phyloP scores from a whole-genome alignment of 2,113 vertebrate genomes.

The Takifugu flavidus region DNA sequence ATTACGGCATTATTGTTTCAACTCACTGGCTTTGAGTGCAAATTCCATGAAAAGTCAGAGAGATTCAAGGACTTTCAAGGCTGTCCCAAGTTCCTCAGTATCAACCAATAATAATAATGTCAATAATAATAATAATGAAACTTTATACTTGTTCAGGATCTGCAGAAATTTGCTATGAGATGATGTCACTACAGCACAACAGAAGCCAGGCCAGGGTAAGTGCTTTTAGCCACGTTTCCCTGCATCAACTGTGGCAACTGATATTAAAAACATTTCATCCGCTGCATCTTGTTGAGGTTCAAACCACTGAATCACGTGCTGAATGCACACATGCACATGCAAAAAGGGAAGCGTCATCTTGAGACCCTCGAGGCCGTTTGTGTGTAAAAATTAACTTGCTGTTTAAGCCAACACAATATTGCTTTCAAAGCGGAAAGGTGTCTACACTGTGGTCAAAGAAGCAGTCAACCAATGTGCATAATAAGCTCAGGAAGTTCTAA shows the following conservation, averaged over 20 bases:
- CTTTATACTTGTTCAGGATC: slow-evolving; percentile 27
- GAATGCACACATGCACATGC: no score
- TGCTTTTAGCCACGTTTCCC: not conserved
- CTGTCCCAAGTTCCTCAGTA: not conserved
- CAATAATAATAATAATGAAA: not conserved
- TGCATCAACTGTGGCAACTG: no score
- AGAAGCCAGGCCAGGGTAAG: slow-evolving; percentile 51
- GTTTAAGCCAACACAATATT: not conserved
- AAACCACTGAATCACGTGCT: no score
- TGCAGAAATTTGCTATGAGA: slow-evolving; percentile 55
- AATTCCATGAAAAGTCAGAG: not conserved
- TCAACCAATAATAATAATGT: not conserved
- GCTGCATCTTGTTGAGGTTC: no score
- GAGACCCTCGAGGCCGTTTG: no score
- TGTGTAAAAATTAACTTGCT: no score
- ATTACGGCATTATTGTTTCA: not conserved
- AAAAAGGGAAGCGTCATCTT: no score
- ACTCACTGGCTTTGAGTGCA: slow-evolving; percentile 1
- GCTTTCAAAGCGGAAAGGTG: slow-evolving; percentile 50
- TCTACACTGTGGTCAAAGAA: slow-evolving; percentile 40
- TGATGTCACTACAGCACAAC: slow-evolving; percentile 45
- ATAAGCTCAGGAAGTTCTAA: slow-evolving; percentile 26
- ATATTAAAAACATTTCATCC: not conserved
- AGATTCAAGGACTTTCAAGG: not conserved
- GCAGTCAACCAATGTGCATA: slow-evolving; percentile 13